phyloP scores from a whole-genome alignment of 1,140 invertebrate species.

The Pseudomyrmex sp. region DNA sequence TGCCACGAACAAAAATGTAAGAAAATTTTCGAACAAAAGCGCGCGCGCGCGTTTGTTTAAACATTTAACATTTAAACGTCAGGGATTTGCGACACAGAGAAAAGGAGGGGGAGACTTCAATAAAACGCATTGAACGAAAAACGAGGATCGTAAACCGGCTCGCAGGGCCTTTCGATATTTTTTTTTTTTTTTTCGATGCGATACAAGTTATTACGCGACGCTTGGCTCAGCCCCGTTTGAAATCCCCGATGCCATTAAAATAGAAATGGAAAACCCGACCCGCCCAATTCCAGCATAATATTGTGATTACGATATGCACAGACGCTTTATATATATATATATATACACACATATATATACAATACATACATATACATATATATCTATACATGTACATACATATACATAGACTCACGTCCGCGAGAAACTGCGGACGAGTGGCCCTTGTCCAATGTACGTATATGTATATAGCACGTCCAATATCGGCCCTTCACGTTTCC shows the following conservation, averaged over 20 bases:
- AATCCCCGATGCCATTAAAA: conserved; percentile 83
- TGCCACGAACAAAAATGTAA: neutral
- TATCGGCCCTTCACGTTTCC: conserved; percentile 72
- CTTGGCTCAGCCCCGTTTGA: conserved; percentile 75
- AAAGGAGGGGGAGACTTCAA: conserved; percentile 30
- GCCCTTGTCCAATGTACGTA: conserved; percentile 72
- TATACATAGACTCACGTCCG: conserved; percentile 43
- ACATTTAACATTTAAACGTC: conserved; percentile 31
- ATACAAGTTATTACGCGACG: conserved; percentile 75
- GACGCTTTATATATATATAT: conserved; percentile 65
- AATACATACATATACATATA: conserved; percentile 54
- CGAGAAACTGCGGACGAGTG: conserved; percentile 63
- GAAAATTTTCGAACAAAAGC: conserved; percentile 6
- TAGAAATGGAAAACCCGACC: conserved; percentile 83
- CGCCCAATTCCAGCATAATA: conserved; percentile 84
- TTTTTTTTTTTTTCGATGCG: conserved; percentile 42
- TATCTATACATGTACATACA: conserved; percentile 56
- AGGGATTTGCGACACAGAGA: neutral
- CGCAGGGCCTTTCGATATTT: conserved; percentile 70
- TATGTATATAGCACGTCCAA: conserved; percentile 41
- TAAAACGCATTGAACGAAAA: conserved; percentile 71
- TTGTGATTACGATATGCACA: conserved; percentile 83
- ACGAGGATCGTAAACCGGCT: conserved; percentile 67
- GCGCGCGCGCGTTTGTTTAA: conserved; percentile 10
- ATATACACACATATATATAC: conserved; percentile 60